Percentiles rank a stretch among this genome's conserved stretches.
These are phyloP conservation scores for Emydoidea blandingii DNA, from an alignment of 2,797 vertebrate species.

Conservation along the genomic window DNA sequence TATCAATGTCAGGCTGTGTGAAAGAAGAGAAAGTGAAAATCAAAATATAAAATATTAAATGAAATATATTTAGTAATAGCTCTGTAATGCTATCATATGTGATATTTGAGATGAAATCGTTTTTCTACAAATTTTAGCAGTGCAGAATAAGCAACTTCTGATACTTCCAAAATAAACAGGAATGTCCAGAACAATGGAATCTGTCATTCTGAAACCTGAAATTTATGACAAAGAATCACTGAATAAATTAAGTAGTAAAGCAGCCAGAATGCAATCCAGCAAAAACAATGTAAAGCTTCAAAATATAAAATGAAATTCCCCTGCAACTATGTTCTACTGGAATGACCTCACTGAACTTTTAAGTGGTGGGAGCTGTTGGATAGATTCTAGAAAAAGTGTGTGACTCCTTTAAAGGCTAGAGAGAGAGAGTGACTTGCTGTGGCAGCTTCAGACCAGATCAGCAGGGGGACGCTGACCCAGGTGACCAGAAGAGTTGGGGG, in stretches of 20 bases:
- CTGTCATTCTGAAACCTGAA: not conserved
- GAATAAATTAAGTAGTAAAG: not conserved
- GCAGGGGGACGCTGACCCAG: not conserved
- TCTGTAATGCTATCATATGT: not conserved
- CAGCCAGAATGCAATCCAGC: not conserved
- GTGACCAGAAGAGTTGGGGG: not conserved
- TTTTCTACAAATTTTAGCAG: not conserved
- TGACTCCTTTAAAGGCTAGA: not conserved
- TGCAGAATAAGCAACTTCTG: not conserved
- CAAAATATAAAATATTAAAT: conserved; percentile 26
- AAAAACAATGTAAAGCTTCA: not conserved
- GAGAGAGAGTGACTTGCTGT: not conserved
- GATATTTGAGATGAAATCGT: not conserved
- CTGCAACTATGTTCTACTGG: not conserved
- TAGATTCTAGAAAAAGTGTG: not conserved
- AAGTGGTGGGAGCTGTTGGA: not conserved
- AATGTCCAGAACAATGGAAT: not conserved
- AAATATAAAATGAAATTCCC: not conserved
- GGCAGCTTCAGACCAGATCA: not conserved
- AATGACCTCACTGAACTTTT: not conserved
- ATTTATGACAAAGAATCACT: not conserved
- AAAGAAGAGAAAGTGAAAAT: conserved; percentile 34
- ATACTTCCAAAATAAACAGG: not conserved
- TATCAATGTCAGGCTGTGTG: not conserved
- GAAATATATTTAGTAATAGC: conserved; percentile 27